Conservation (phyloP, 2,888 invertebrate species). For the Acheta domesticus region DNA sequence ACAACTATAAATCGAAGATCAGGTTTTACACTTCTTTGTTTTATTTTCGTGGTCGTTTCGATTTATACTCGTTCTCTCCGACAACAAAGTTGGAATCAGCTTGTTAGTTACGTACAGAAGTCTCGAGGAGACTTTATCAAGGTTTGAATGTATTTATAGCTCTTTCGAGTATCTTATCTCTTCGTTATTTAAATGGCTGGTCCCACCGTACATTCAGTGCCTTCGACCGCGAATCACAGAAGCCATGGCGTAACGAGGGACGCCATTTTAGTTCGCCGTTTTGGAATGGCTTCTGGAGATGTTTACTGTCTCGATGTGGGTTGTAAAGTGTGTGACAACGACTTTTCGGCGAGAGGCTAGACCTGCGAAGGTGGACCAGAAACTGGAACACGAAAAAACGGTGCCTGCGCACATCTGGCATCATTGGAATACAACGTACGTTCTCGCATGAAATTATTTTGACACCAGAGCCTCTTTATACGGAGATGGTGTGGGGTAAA, state of each 20-base stretch:
- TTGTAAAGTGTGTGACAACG: not conserved
- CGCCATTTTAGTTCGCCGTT: not conserved
- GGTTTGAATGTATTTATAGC: not conserved
- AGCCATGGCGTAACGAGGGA: not conserved
- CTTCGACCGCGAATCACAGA: not conserved
- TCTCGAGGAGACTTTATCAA: not conserved
- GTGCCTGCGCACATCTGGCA: no score
- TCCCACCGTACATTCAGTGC: not conserved
- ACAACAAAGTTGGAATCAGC: not conserved
- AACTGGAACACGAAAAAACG: no score
- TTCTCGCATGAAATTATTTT: no score
- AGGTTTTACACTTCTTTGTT: not conserved
- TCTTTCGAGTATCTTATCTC: not conserved
- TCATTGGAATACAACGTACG: no score
- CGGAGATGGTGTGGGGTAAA: no score
- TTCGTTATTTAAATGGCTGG: conserved; percentile 3
- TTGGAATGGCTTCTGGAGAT: not conserved
- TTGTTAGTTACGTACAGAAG: not conserved
- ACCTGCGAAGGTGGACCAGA: no score
- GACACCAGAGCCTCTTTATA: no score
- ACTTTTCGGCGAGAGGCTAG: no score
- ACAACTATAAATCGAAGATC: no score
- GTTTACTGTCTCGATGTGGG: not conserved
- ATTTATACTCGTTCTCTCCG: not conserved
- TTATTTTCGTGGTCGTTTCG: not conserved